These are phyloP conservation scores for Catharus bicknelli DNA, from an alignment of 2,113 vertebrate genomes.

Conservation along the genomic window DNA sequence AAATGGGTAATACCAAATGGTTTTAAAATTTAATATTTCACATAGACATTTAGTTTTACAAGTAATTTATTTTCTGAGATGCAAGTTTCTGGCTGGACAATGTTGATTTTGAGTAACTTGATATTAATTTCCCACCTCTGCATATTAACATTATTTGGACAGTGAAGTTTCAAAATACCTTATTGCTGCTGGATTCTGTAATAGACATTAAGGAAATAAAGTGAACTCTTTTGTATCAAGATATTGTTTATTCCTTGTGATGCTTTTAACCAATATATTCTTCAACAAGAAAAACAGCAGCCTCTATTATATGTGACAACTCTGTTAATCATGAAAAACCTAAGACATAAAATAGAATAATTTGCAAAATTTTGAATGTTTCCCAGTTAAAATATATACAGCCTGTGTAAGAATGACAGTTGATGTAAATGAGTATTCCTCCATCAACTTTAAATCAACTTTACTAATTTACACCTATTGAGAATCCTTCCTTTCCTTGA, in stretches of 20 bases:
- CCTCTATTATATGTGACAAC: neutral
- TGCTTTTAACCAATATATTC: slow-evolving; percentile 17
- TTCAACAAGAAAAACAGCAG: slow-evolving; percentile 12
- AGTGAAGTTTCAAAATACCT: neutral
- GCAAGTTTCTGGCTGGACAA: slow-evolving; percentile 53
- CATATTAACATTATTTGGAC: slow-evolving; percentile 52
- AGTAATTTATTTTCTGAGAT: slow-evolving; percentile 73
- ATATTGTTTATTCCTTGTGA: neutral
- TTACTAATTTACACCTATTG: neutral
- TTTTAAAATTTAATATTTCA: slow-evolving; percentile 78
- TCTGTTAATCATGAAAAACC: slow-evolving; percentile 35
- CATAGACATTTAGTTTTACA: slow-evolving; percentile 65
- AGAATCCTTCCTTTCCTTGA: neutral
- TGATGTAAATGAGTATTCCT: neutral
- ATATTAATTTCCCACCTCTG: slow-evolving; percentile 41
- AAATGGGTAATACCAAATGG: slow-evolving; percentile 60
- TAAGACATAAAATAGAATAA: neutral
- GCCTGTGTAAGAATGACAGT: neutral
- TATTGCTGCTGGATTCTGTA: slow-evolving; percentile 30
- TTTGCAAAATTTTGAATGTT: neutral
- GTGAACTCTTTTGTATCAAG: slow-evolving; percentile 31
- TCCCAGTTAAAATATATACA: neutral
- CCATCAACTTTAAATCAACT: neutral
- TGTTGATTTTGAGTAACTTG: slow-evolving; percentile 64
- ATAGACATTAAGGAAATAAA: slow-evolving; percentile 29